Percentiles rank a stretch among this genome's conserved stretches.
Conservation (phyloP, 2,113 vertebrate genomes). For the Conger conger region DNA sequence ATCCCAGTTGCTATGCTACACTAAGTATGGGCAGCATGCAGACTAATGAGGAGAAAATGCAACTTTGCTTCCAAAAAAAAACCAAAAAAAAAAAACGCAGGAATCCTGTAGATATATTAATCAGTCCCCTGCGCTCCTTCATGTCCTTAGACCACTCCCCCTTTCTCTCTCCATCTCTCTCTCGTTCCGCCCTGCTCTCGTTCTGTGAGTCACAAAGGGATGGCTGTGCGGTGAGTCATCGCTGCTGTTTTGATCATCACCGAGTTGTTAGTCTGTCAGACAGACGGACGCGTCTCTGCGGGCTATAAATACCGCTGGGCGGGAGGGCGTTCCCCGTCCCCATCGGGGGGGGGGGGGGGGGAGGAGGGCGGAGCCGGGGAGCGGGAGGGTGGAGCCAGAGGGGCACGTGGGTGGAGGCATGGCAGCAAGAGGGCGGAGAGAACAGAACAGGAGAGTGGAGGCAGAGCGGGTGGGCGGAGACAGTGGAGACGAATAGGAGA, state of each 20-base stretch:
- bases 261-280: constrained; percentile 15
- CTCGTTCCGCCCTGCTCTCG: neutral
- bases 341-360: neutral
- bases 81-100: neutral
- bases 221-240: constrained; percentile 24
- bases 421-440: neutral
- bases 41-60: neutral
- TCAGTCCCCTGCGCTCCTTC: neutral
- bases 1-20: neutral
- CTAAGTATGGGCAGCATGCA: too few relatives aligned
- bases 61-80: neutral
- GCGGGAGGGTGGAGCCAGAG: neutral
- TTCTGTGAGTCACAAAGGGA: constrained; percentile 23
- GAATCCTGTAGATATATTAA: neutral
- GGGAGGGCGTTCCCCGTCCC: neutral
- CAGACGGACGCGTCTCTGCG: neutral
- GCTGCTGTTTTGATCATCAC: constrained; percentile 8
- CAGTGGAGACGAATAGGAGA: neutral
- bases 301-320: constrained; percentile 25
- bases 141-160: neutral
- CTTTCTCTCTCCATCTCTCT: neutral
- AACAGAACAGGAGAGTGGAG: too few relatives aligned
- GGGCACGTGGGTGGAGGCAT: neutral
- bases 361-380: neutral
- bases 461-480: neutral